These are phyloP conservation scores for Ophion ventricosus DNA, from an alignment of 2,888 invertebrate species.

Conservation along the genomic window DNA sequence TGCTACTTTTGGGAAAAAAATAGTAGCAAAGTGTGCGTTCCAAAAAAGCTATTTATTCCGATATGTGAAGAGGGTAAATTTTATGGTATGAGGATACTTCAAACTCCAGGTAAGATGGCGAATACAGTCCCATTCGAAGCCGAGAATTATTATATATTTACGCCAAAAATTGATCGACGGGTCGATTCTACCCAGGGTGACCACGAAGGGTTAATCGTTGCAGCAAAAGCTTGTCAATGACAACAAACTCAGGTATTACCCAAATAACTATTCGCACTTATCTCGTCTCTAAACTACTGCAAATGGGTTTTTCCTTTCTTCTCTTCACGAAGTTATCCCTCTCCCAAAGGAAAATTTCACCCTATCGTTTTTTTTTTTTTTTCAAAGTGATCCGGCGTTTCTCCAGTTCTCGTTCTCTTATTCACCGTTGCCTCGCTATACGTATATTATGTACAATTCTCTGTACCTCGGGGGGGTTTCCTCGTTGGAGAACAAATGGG, in stretches of 20 bases:
- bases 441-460: constrained; percentile 31
- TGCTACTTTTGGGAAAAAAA: too few species aligned
- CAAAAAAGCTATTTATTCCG: too few species aligned
- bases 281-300: background rate
- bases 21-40: too few species aligned
- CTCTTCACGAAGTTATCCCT: constrained; percentile 4
- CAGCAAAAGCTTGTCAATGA: background rate
- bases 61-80: too few species aligned
- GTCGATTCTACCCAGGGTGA: too few species aligned
- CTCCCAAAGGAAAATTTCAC: constrained; percentile 20
- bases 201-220: too few species aligned
- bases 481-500: constrained; percentile 70
- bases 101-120: too few species aligned
- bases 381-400: constrained; percentile 22
- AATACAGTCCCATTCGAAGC: too few species aligned
- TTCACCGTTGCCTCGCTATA: background rate
- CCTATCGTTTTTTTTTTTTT: constrained; percentile 10
- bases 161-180: too few species aligned
- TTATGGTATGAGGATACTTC: too few species aligned
- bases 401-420: constrained; percentile 27
- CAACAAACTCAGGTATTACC: background rate
- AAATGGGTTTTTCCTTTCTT: background rate
- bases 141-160: too few species aligned
- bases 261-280: background rate
- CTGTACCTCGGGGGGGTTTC: constrained; percentile 48